Evolutionary conservation across 2,797 vertebrate species (phyloP).

Genomic region (Ibycter americanus): DNA sequence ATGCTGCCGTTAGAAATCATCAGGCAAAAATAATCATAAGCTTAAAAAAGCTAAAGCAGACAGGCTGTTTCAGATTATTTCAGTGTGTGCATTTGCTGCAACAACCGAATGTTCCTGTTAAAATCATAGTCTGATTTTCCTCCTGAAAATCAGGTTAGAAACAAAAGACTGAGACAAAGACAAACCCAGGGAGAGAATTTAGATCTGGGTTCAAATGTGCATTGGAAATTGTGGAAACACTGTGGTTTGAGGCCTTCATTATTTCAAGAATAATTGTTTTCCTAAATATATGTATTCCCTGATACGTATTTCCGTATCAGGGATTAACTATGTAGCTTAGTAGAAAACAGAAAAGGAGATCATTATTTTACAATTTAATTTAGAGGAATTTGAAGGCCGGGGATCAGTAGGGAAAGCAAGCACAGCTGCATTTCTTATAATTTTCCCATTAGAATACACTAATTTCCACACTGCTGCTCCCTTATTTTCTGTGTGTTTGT

Average conservation of each 20-base stretch:
- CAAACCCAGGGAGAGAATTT: neutral
- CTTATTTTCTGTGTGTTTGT: neutral
- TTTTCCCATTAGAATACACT: neutral
- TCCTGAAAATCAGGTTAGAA: conserved; percentile 39
- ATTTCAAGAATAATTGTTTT: neutral
- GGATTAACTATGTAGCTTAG: neutral
- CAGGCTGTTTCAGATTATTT: conserved; percentile 62
- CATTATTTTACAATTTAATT: conserved; percentile 25
- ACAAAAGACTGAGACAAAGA: conserved; percentile 22
- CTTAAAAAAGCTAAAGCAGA: conserved; percentile 57
- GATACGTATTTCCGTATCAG: neutral
- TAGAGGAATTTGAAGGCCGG: neutral
- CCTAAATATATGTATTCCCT: neutral
- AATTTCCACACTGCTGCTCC: neutral
- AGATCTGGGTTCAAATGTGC: neutral
- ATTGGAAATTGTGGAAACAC: neutral
- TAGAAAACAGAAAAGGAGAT: neutral
- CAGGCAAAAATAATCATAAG: conserved; percentile 33
- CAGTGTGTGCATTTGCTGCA: neutral
- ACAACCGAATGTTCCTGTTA: conserved; percentile 25
- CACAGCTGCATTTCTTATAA: neutral
- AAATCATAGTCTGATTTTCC: conserved; percentile 26
- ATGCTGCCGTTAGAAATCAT: neutral
- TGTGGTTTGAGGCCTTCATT: neutral
- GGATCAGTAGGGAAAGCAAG: neutral